Evolutionary conservation across 2,888 invertebrate species (phyloP).

Genomic region (Coenonympha arcania): DNA sequence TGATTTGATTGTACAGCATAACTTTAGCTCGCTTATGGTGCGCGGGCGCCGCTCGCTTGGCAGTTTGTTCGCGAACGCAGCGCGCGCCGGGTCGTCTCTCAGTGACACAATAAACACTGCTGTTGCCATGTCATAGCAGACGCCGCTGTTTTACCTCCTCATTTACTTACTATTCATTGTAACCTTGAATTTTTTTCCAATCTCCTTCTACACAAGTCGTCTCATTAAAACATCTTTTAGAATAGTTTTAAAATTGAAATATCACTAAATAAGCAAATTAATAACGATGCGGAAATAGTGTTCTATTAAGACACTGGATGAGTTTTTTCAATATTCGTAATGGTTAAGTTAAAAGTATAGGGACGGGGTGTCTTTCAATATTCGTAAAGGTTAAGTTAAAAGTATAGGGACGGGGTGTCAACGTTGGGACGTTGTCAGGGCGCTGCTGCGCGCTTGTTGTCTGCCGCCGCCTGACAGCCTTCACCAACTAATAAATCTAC

Average conservation of each 20-base stretch:
- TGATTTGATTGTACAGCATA: slow-evolving; percentile 33
- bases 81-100: slow-evolving; percentile 47
- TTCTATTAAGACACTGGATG: background rate
- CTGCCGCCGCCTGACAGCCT: slow-evolving; percentile 56
- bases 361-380: slow-evolving; percentile 42
- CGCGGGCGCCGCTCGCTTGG: slow-evolving; percentile 42
- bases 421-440: slow-evolving; percentile 51
- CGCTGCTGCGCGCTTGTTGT: slow-evolving; percentile 60
- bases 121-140: slow-evolving; percentile 24
- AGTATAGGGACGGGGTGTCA: slow-evolving; percentile 47
- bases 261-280: background rate
- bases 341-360: slow-evolving; percentile 35
- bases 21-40: slow-evolving; percentile 45
- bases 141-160: slow-evolving; percentile 3
- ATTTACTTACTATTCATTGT: slow-evolving; percentile 2
- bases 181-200: slow-evolving; percentile 4
- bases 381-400: slow-evolving; percentile 28
- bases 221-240: background rate
- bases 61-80: slow-evolving; percentile 61
- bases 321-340: slow-evolving; percentile 6
- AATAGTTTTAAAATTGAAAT: background rate
- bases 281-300: background rate
- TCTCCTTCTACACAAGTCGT: background rate
- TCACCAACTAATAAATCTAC: slow-evolving; percentile 51
- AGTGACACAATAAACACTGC: slow-evolving; percentile 30